A percentile compares a stretch with the other conserved stretches of the same genome.
These are phyloP conservation scores for Eupithecia abbreviata DNA, from an alignment of 2,888 invertebrate species.

Conservation along the genomic window DNA sequence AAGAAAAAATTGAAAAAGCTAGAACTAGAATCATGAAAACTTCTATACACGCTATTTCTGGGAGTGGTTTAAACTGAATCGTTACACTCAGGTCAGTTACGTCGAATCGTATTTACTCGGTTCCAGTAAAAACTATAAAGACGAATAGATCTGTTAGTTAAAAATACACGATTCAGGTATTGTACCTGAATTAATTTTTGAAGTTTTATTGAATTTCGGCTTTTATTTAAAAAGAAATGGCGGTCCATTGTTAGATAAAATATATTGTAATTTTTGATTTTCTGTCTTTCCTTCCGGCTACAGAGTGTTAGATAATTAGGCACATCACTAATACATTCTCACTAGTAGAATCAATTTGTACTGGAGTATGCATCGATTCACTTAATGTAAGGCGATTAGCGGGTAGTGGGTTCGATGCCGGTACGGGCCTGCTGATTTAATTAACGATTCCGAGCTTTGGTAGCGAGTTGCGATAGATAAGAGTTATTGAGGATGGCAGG, in stretches of 20 bases:
- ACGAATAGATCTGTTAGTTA: neutral
- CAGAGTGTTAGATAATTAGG: no score
- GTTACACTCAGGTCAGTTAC: no score
- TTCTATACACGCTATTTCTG: neutral
- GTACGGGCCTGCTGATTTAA: conserved; percentile 39
- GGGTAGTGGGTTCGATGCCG: conserved; percentile 40
- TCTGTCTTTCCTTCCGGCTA: no score
- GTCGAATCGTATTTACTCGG: no score
- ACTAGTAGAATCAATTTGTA: conserved; percentile 36
- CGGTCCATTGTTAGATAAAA: no score
- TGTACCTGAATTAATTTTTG: no score
- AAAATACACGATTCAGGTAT: neutral
- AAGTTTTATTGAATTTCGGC: no score
- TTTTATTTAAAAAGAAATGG: no score
- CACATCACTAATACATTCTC: conserved; percentile 11
- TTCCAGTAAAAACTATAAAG: no score
- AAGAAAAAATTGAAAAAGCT: no score
- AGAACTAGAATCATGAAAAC: neutral
- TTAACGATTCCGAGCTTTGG: conserved; percentile 29
- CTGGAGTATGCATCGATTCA: conserved; percentile 40
- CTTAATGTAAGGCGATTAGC: conserved; percentile 56
- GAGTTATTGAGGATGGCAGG: neutral
- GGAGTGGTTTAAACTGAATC: no score
- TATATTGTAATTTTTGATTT: no score
- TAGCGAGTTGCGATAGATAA: conserved; percentile 4